phyloP scores from a whole-genome alignment of 2,888 invertebrate genomes.

The Athetis lepigone region DNA sequence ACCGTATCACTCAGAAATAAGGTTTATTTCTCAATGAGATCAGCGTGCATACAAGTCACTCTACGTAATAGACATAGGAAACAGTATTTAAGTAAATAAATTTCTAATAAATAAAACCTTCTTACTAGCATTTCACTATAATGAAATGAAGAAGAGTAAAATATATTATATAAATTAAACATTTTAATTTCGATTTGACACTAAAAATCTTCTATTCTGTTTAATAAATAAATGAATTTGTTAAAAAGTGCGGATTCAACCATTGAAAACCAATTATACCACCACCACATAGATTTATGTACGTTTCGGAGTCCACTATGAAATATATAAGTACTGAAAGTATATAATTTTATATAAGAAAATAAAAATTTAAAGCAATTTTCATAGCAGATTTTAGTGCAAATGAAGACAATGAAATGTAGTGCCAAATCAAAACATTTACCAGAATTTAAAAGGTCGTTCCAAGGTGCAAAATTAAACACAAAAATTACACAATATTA shows the following conservation, averaged over 20 bases:
- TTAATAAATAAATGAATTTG: conserved; percentile 1
- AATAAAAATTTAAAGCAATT: not conserved
- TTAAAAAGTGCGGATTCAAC: not conserved
- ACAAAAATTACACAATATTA: not conserved
- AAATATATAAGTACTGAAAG: conserved; percentile 3
- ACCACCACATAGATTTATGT: conserved; percentile 34
- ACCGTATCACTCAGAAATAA: conserved; percentile 19
- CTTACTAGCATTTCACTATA: conserved; percentile 62
- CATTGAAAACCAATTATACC: conserved; percentile 27
- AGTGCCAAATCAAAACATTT: conserved; percentile 52
- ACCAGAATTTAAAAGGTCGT: conserved; percentile 14
- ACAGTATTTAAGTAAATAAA: conserved; percentile 26
- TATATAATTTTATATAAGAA: not conserved
- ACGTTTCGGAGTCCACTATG: conserved; percentile 7
- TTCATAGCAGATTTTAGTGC: conserved; percentile 28
- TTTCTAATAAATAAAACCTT: conserved; percentile 45
- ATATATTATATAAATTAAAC: no score
- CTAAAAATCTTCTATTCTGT: conserved; percentile 21
- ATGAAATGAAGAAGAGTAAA: conserved; percentile 64
- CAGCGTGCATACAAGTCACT: conserved; percentile 24
- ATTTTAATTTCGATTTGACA: conserved; percentile 48
- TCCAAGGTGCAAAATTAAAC: conserved; percentile 34
- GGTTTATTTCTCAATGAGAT: conserved; percentile 21
- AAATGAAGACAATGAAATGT: conserved; percentile 25
- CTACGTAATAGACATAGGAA: conserved; percentile 39